Base-by-base conservation (phyloP, 1,140 invertebrate genomes). In the Musca domestica region DNA sequence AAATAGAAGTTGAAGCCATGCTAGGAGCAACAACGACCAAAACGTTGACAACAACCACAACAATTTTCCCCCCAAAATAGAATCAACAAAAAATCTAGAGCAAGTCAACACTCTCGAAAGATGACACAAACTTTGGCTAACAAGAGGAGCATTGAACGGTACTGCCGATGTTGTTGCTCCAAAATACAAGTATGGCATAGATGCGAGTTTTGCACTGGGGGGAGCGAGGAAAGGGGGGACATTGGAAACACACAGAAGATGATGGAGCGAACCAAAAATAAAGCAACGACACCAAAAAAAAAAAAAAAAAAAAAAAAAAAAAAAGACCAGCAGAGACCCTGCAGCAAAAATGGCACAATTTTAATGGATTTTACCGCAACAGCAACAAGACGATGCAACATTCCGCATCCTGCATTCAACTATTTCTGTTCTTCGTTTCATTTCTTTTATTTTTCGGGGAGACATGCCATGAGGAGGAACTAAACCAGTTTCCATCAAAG, bases 311-410 rank as follows among this genome's bases (percentile, higher is more conserved):
- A n/a, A n/a, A n/a, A n/a, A n/a, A n/a, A n/a, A n/a, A n/a, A n/a
- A n/a, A n/a, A n/a, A n/a, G n/a, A n/a, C n/a, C n/a, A n/a, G n/a
- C n/a, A n/a, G 17, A 41, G 17, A 61, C 56, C 56, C 56, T 61
- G 27, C 56, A 61, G 56, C 56, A 61, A 41, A 61, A 61, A 61
- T 61, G 56, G 34, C 56, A 61, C 56, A 61, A 34, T 61, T 61
- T 61, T 61, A 61, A 61, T 61, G 56, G 56, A 61, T 61, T 61
- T 61, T 61, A 20, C 56, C 34, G 56, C 56, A 61, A 61, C 56
- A 61, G 56, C 56, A 58, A 30, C 27, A 41, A 41, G 34, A 41
- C 6, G 34, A 41, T 41, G 12, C 34, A 41, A 41, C 19, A 23
- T 52, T 52, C 51, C 22, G 22, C 51, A 52, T 52, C 22, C 22